Evolutionary conservation across 2,113 vertebrate genomes (phyloP).

Genomic region (Anguilla japonica): DNA sequence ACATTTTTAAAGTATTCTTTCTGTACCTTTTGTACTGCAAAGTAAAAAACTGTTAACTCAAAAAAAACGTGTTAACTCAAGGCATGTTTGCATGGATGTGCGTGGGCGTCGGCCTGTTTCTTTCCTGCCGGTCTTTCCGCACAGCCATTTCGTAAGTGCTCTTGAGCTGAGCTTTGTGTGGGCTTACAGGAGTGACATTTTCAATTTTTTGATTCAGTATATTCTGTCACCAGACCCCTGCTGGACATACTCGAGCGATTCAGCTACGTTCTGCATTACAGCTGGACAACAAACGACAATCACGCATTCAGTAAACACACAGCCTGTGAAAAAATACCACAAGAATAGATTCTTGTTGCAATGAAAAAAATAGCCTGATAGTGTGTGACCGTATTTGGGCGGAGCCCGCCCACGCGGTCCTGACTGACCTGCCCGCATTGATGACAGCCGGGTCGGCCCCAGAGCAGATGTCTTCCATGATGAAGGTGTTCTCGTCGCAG

Average conservation of each 20-base stretch:
- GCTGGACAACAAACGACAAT: not conserved
- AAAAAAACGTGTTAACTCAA: not conserved
- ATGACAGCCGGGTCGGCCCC: constrained; percentile 85
- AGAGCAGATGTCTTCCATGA: constrained; percentile 95
- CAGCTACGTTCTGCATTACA: not conserved
- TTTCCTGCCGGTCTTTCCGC: not conserved
- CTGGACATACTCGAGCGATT: not conserved
- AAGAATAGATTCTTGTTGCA: too few relatives aligned
- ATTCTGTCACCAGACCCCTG: not conserved
- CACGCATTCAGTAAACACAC: not conserved
- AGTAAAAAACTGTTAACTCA: not conserved
- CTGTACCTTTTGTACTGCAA: not conserved
- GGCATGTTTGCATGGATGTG: not conserved
- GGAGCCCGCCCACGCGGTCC: not conserved
- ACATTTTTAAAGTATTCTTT: too few relatives aligned
- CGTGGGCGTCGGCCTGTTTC: not conserved
- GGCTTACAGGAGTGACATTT: constrained; percentile 28
- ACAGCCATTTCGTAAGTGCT: constrained; percentile 14
- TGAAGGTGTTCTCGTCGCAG: constrained; percentile 90
- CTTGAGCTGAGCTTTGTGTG: constrained; percentile 12
- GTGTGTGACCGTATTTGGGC: not conserved
- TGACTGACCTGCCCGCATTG: constrained; percentile 86
- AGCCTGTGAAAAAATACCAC: not conserved
- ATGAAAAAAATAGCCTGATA: not conserved
- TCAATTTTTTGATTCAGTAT: not conserved